Evolutionary conservation across 2,113 vertebrate species (phyloP).

Genomic region (Ahaetulla prasina): DNA sequence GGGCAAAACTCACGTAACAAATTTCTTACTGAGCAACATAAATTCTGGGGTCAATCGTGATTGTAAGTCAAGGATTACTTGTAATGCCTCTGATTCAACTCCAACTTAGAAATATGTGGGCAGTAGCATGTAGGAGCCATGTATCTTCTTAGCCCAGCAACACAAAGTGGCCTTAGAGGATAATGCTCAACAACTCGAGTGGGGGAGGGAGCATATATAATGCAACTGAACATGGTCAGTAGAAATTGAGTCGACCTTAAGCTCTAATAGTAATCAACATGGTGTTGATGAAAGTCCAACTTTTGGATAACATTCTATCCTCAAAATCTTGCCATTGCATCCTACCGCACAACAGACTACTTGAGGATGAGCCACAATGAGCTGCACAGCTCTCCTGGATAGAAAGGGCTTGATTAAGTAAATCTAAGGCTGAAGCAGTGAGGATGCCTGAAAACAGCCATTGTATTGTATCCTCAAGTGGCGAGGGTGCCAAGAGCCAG

Average conservation of each 20-base stretch:
- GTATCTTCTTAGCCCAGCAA: background rate
- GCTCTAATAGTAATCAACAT: background rate
- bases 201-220: background rate
- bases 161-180: background rate
- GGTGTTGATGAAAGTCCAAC: background rate
- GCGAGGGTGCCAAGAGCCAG: background rate
- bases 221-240: background rate
- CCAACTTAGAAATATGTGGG: background rate
- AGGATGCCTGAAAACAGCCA: background rate
- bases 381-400: background rate
- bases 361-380: background rate
- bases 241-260: background rate
- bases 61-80: too few relatives aligned
- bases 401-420: background rate
- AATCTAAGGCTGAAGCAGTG: background rate
- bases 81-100: background rate
- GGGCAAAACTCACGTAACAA: too few relatives aligned
- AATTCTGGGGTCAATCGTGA: too few relatives aligned
- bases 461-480: conserved; percentile 14
- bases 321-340: background rate
- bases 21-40: too few relatives aligned
- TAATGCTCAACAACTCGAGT: background rate
- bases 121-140: background rate
- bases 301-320: background rate
- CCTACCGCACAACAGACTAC: background rate